A percentile compares a stretch with the other conserved stretches of the same genome.
phyloP scores from a whole-genome alignment of 2,113 vertebrate genomes.

The Protobothrops flavoviridis region DNA sequence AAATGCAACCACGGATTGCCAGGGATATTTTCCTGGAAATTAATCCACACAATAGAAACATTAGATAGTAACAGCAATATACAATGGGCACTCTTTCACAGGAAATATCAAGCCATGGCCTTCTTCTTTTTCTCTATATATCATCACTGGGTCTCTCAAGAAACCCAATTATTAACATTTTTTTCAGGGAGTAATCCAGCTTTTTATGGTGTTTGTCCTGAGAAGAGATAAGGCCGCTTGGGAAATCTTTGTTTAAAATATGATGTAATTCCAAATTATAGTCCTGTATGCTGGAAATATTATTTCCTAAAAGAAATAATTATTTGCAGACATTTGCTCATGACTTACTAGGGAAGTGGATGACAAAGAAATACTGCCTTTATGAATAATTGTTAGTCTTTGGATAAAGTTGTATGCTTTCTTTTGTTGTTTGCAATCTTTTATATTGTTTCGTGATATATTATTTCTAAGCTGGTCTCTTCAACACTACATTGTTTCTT shows the following conservation, averaged over 20 bases:
- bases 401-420: neutral
- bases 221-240: conserved; percentile 2
- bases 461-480: neutral
- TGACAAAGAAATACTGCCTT: neutral
- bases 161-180: neutral
- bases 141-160: neutral
- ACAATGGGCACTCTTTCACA: neutral
- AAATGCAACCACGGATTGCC: neutral
- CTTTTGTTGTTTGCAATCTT: neutral
- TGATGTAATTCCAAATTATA: conserved; percentile 5
- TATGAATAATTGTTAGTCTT: neutral
- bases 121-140: neutral
- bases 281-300: neutral
- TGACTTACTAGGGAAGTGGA: neutral
- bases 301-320: conserved; percentile 9
- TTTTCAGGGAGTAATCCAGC: neutral
- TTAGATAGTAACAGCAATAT: neutral
- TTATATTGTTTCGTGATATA: neutral
- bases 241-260: conserved; percentile 8
- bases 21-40: neutral
- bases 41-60: neutral
- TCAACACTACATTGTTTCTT: neutral
- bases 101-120: neutral
- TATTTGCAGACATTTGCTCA: conserved; percentile 14
- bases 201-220: neutral